Evolutionary conservation across 1,140 invertebrate genomes (phyloP).

Genomic region (Amphibalanus amphitrite): DNA sequence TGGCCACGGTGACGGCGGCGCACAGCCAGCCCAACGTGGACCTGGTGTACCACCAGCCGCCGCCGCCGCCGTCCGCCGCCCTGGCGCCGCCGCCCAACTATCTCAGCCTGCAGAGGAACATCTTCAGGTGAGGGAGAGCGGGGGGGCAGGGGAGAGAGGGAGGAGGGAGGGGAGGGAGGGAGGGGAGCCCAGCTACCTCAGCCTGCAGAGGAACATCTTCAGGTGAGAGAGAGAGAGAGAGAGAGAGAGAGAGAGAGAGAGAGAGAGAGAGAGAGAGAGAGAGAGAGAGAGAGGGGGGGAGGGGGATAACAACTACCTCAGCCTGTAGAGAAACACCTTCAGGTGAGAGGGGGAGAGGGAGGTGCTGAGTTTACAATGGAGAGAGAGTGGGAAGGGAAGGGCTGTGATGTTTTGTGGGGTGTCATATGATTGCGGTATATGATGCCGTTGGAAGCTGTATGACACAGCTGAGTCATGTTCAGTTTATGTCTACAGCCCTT

Average conservation of each 20-base stretch:
- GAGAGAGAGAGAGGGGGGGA: no score
- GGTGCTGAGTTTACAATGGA: no score
- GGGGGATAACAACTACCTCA: slow-evolving; percentile 21
- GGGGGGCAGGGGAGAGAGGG: no score
- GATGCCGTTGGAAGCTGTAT: no score
- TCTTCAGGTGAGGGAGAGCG: slow-evolving; percentile 24
- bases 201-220: slow-evolving; percentile 28
- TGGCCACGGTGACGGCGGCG: not conserved
- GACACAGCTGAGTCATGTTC: no score
- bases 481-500: no score
- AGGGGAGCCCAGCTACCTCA: slow-evolving; percentile 21
- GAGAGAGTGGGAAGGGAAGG: no score
- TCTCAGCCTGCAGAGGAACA: slow-evolving; percentile 27
- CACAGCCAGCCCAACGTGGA: not conserved
- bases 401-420: no score
- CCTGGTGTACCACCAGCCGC: not conserved
- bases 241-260: no score
- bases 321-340: slow-evolving; percentile 28
- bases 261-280: no score
- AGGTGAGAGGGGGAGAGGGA: slow-evolving; percentile 19
- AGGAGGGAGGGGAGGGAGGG: no score
- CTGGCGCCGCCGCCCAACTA: slow-evolving; percentile 15
- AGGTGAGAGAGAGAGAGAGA: slow-evolving; percentile 19
- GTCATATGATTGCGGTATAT: no score
- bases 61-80: slow-evolving; percentile 15